Evolutionary conservation across 2,797 vertebrate species (phyloP), one percentile per base, ranked within the genome.

Genomic region (Onychomys torridus): DNA sequence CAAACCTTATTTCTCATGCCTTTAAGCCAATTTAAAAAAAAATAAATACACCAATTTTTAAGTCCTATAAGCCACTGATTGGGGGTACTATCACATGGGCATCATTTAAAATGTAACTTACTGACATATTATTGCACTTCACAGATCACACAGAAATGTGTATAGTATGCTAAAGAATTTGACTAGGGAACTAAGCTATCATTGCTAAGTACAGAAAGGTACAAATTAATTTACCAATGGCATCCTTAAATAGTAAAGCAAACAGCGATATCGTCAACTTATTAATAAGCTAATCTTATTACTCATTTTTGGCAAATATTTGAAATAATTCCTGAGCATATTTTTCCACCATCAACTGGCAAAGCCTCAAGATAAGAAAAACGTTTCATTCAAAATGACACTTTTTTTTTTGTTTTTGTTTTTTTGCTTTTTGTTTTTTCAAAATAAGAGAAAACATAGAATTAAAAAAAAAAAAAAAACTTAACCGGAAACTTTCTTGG

Each of bases 401-500:
- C 91, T 14, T 65, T 95, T 63, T 49, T 86, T 65, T 16, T n/a
- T 65, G 27, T 16, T 63, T 7, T 19, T 79, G 43, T 43, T 29
- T 21, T 49, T 75, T 75, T 40, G 7, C 5, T 27, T 34, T 67
- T 49, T 29, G 32, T 77, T 49, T 32, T 73, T 97, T 94, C 59
- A 46, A 98, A 98, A 91, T 96, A 97, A 97, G 96, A 97, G 89
- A 97, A 98, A 94, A 83, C 88, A 89, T 77, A 96, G 86, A 97
- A 79, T n/a, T n/a, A 37, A 34, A 61, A 13, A 63, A 25, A 52
- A 40, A 59, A 57, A 57, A 40, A 55, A 83, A 67, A 67, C 97
- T 97, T 97, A 98, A 98, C 98, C 91, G 97, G 98, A 99, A 99
- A 98, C 98, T 98, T 98, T 98, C 98, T 98, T 98, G 98, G 98